Evolutionary conservation across 2,888 invertebrate species (phyloP), one percentile per base, ranked within the genome.

Genomic region (Clepsis dumicolana): DNA sequence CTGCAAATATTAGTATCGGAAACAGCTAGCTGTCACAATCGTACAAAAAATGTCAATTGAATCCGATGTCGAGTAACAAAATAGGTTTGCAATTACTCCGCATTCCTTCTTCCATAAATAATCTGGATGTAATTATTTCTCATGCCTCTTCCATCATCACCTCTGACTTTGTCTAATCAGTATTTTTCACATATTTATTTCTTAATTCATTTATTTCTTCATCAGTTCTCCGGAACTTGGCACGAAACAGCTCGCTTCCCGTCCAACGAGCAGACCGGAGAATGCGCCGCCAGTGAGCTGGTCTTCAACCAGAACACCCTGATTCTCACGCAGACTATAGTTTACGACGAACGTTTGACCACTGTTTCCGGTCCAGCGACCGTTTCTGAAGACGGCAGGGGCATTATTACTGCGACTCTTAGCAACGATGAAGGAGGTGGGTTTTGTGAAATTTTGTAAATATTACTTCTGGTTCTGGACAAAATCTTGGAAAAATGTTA

Each of bases 201-300:
- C n/a, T n/a, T n/a, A n/a, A n/a, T 38, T 14, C 14, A 14, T 38
- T 4, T 38, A 14, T 38, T 38, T 3, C 3, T 38, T 38, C 4
- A n/a, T 38, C 76, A 93, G 93, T 93, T 91, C 62, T n/a, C 77
- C 2, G 92, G 90, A 0, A 70, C 75, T 0, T 93, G 93, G 93
- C 80, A 87, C 60, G 92, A 93, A 76, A 73, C 85, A 1, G 80
- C 87, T 0, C 79, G 90, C 1, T 92, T 85, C 81, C 93, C 93
- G 0, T 90, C 90, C 4, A 83, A 82, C 14, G 65, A 88, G 0
- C 88, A 89, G 77, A 74, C 75, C 1, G 91, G 91, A 0, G 83
- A 86, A 66, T 93, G 93, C 65, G 75, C 80, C 0, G 70, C 79
- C 12, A 78, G 74, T 1, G 63, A 77, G 5, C 83, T 81, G 0